phyloP scores from a whole-genome alignment of 2,797 vertebrate genomes.

The Thunnus albacares region DNA sequence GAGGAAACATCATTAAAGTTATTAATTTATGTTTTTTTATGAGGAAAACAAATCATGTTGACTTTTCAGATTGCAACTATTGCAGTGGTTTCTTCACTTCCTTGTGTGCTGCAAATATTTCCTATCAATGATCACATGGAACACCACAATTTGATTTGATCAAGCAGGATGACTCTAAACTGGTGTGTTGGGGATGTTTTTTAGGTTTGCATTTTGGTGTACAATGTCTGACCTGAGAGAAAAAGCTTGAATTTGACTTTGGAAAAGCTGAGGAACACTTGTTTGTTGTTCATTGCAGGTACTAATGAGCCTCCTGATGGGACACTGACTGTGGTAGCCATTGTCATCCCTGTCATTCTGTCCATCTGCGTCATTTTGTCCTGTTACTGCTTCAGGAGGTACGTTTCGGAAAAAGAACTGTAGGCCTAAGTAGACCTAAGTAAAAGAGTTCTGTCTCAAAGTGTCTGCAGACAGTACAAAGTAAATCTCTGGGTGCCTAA shows the following conservation, averaged over 20 bases:
- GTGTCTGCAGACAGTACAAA: background rate
- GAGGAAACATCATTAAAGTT: too few species aligned
- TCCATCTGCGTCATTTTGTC: slow-evolving; percentile 61
- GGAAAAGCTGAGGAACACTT: background rate
- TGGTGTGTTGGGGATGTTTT: background rate
- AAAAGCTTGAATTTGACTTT: background rate
- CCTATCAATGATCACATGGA: background rate
- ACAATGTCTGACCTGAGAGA: background rate
- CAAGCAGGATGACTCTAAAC: too few species aligned
- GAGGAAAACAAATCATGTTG: too few species aligned
- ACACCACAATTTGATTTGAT: background rate
- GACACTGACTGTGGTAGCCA: slow-evolving; percentile 6
- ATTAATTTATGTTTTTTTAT: too few species aligned
- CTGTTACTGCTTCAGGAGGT: slow-evolving; percentile 77
- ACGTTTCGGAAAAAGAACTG: background rate
- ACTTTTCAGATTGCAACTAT: too few species aligned
- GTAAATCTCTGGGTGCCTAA: background rate
- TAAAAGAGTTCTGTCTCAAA: background rate
- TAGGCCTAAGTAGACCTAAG: background rate
- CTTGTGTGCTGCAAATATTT: background rate
- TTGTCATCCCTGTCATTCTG: slow-evolving; percentile 58
- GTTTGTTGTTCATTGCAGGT: slow-evolving; percentile 34
- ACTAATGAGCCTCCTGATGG: accelerated
- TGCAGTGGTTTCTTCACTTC: background rate
- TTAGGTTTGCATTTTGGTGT: background rate